Conservation (phyloP, 2,888 invertebrate genomes). For the Oconnorella tubifera region DNA sequence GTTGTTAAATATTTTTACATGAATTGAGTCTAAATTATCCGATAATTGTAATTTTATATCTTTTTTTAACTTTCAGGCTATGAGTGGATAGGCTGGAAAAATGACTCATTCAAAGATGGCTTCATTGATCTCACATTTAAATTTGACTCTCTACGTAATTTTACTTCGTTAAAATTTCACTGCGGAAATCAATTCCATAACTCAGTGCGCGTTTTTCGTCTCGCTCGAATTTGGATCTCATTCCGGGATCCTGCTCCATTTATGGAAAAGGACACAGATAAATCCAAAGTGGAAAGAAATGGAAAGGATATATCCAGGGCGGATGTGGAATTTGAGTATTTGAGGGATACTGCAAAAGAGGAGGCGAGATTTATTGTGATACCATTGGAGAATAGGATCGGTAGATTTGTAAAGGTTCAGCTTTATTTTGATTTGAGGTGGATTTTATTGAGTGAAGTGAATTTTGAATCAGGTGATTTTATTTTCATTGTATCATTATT, state of each 20-base stretch:
- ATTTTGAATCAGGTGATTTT: constrained; percentile 73
- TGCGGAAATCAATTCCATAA: constrained; percentile 81
- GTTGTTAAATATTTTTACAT: too few species aligned
- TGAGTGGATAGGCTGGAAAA: constrained; percentile 86
- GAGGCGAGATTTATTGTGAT: constrained; percentile 76
- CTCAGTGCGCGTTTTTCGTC: constrained; percentile 80
- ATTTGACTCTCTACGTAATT: constrained; percentile 82
- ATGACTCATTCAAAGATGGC: constrained; percentile 61
- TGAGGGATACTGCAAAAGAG: constrained; percentile 76
- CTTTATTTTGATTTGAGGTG: constrained; percentile 78
- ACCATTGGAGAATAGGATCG: constrained; percentile 72
- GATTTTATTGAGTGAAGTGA: constrained; percentile 85
- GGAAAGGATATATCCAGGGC: too few species aligned
- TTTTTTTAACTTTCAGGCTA: constrained; percentile 59
- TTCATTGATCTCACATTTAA: constrained; percentile 76
- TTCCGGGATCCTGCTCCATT: not conserved
- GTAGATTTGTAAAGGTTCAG: constrained; percentile 71
- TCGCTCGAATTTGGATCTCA: constrained; percentile 70
- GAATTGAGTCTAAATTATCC: too few species aligned
- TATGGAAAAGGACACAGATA: too few species aligned
- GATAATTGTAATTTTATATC: too few species aligned
- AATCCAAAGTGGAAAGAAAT: too few species aligned
- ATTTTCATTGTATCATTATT: not conserved
- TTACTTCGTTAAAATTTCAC: constrained; percentile 75
- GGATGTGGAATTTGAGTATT: constrained; percentile 62